Evolutionary conservation across 1,140 invertebrate genomes (phyloP).

Genomic region (Aphaenogaster rudis): DNA sequence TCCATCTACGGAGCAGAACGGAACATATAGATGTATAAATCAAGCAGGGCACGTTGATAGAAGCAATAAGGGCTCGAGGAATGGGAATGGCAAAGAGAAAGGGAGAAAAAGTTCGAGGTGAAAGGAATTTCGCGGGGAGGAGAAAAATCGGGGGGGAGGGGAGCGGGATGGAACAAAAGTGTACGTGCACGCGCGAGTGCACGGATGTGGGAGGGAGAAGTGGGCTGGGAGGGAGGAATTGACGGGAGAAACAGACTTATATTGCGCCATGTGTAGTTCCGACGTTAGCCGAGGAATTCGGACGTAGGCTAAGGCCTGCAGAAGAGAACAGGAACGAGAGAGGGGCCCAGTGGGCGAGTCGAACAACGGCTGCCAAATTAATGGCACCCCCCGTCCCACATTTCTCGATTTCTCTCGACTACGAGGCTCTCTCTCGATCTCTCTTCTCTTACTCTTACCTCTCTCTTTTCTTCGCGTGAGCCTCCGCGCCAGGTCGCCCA

Average conservation of each 20-base stretch:
- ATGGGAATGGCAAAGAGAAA: conserved; percentile 55
- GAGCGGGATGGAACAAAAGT: conserved; percentile 50
- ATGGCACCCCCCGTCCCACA: conserved; percentile 76
- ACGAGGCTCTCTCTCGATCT: conserved; percentile 1
- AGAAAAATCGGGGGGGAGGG: conserved; percentile 12
- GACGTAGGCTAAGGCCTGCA: conserved; percentile 70
- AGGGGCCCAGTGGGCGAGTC: conserved; percentile 72
- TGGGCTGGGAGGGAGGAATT: not conserved
- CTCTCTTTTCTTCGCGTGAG: not conserved
- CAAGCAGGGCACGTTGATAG: conserved; percentile 77
- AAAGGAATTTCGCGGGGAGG: conserved; percentile 33
- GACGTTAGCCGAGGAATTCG: conserved; percentile 73
- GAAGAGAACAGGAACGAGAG: conserved; percentile 32
- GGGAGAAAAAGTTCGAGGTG: conserved; percentile 34
- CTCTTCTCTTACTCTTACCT: not conserved
- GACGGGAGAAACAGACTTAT: conserved; percentile 68
- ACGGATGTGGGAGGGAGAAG: not conserved
- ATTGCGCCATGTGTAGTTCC: conserved; percentile 71
- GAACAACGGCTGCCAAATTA: conserved; percentile 79
- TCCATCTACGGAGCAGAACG: conserved; percentile 47
- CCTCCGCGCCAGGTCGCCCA: conserved; percentile 55
- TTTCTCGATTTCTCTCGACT: conserved; percentile 75
- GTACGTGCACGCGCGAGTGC: not conserved
- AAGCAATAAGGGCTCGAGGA: conserved; percentile 77
- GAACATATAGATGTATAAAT: conserved; percentile 79